Evolutionary conservation across 53 echinoderm and acorn worm species (phyloP), one percentile per base, ranked within the genome.

Genomic region (Holothuria leucospilota): DNA sequence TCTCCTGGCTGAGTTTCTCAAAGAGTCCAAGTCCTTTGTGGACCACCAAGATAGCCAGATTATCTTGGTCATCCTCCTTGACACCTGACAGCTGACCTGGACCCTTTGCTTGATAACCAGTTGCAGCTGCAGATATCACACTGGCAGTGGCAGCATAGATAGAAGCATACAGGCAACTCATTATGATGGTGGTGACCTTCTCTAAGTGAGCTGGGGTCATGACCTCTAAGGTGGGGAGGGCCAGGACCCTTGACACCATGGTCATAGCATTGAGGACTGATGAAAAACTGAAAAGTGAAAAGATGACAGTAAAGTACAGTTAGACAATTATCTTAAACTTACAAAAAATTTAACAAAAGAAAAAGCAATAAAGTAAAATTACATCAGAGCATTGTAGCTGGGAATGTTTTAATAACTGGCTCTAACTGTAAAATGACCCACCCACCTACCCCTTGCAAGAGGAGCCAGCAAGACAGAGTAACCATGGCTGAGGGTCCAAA

Each of bases 191-290:
- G 71, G 91, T 87, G 60, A 94, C 88, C 69, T 97, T 94, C 90
- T 94, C 95, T 73, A 97, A 90, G 90, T 94, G 98, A 78, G 84
- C 78, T 21, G 95, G 88, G 81, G 98, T 97, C 93, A 97, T 91
- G 81, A 93, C 95, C 81, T 97, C 98, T 23, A 97, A 90, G 81
- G 95, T 97, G 21, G 98, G 98, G 29, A 97, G 90, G 86, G 94
- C 90, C 16, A 97, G 93, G 63, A 93, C 95, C 21, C 95, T 91
- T 66, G 92, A 93, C 52, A 97, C 98, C 42, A 97, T 97, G 78
- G 90, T 93, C 93, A 97, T 97, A 88, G 95, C 98, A 84, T 97
- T 97, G 24, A 95, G 90, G 34, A 97, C 86, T 0, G 98, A 97
- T 25, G 95, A 93, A 62, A 95, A 97, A 81, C 98, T 97, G 88